These are phyloP conservation scores for Orcinus orca DNA, from an alignment of 2,113 vertebrate genomes.

Conservation along the genomic window DNA sequence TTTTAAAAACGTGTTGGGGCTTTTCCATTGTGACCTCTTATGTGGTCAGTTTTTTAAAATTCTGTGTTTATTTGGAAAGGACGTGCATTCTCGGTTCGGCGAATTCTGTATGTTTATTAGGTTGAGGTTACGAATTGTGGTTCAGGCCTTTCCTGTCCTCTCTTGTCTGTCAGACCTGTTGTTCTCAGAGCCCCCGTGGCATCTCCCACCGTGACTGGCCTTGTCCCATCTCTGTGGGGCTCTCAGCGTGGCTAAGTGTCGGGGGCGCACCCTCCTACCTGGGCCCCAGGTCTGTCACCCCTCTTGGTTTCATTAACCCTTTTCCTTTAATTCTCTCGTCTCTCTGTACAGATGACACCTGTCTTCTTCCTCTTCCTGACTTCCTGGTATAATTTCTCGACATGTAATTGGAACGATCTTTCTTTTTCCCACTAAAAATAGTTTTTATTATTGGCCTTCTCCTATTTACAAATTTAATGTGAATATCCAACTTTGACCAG, in stretches of 20 bases:
- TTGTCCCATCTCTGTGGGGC: not conserved
- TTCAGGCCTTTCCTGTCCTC: not conserved
- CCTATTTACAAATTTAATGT: not conserved
- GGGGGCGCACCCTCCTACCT: too few species aligned
- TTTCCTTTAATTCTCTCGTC: not conserved
- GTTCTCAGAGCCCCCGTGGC: too few species aligned
- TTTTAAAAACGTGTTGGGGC: not conserved
- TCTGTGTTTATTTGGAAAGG: not conserved
- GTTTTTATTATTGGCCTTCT: not conserved
- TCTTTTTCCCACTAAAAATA: not conserved
- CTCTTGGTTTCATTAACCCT: not conserved
- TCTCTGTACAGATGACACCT: not conserved
- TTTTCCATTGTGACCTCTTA: not conserved
- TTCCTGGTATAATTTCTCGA: not conserved
- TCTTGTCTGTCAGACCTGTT: not conserved
- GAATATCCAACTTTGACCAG: too few species aligned
- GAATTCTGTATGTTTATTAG: not conserved
- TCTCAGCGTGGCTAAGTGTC: not conserved
- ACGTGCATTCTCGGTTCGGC: not conserved
- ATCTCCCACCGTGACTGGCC: rapidly evolving
- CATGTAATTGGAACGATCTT: not conserved
- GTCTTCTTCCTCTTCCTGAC: not conserved
- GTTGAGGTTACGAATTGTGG: not conserved
- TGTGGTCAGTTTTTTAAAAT: not conserved
- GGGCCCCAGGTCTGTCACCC: not conserved